Evolutionary conservation across 2,113 vertebrate genomes (phyloP), one percentile per base, ranked within the genome.

Genomic region (Cheirogaleus medius): DNA sequence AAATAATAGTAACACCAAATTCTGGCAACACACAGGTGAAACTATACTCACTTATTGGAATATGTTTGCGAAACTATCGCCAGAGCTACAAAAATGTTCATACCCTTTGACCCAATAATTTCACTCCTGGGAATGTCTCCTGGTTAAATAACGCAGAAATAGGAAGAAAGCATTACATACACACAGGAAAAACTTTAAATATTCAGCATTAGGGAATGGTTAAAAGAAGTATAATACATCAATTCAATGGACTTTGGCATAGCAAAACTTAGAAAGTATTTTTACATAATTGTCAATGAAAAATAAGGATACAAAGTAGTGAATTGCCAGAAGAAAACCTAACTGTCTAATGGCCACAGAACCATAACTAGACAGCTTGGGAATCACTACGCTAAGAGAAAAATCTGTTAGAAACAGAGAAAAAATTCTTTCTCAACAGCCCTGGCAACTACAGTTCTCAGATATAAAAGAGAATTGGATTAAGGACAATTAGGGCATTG

Each of bases 221-320:
- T 69, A 37, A 69, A 82, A 68, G 17, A 10, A 66, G 1, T 18
- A 10, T 32, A 49, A 85, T 44, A n/a, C 9, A n/a, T 74, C 14
- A 25, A 17, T 34, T 71, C 29, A 49, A n/a, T 49, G 29, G 23
- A 66, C 32, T 89, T 80, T 90, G 49, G 66, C 29, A 90, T 2
- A 91, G 14, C 27, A 63, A 76, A 91, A 95, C 63, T 54, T 47
- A 44, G 10, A 82, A 96, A 96, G n/a, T 64, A n/a, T 47, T 83
- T 94, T 81, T 60, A 76, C 32, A 42, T 25, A 81, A 93, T 18
- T 69, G 17, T 85, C 58, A 60, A 44, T 63, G 17, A 96, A 60
- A 78, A 91, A 56, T 58, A 95, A 92, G 47, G 69, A 27, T 14
- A 42, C 25, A 85, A 90, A 87, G 71, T 13, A 69, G 20, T 39